Conservation (phyloP, 2,888 invertebrate species). For the Drosophila monieri region DNA sequence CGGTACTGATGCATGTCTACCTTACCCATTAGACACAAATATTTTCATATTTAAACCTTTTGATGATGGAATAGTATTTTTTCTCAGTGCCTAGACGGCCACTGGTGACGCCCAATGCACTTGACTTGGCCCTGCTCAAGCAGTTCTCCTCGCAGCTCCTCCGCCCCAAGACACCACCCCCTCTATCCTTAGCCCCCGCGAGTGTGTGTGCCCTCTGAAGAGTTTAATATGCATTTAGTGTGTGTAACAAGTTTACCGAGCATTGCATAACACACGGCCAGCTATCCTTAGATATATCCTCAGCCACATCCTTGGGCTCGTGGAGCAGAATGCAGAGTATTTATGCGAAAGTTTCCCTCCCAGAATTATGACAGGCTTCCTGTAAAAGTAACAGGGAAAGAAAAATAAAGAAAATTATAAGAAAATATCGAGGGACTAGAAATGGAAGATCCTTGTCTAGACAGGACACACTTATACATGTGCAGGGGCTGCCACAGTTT, state of each 20-base stretch:
- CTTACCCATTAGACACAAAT: too few species aligned
- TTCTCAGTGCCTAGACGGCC: conserved; percentile 12
- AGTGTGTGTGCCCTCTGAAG: conserved; percentile 49
- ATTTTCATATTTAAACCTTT: too few species aligned
- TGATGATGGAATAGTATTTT: background rate
- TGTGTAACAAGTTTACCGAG: conserved; percentile 70
- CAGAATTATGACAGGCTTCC: conserved; percentile 15
- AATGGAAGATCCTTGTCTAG: conserved; percentile 31
- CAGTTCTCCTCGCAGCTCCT: conserved; percentile 30
- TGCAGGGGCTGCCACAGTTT: conserved; percentile 2
- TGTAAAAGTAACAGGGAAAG: background rate
- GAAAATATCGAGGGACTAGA: background rate
- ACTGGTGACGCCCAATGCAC: conserved; percentile 56
- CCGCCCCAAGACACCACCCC: background rate
- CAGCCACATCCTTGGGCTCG: conserved; percentile 21
- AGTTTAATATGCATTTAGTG: conserved; percentile 78
- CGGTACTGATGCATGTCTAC: too few species aligned
- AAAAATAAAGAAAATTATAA: background rate
- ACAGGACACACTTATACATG: background rate
- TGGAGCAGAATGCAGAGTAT: conserved; percentile 9
- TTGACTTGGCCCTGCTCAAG: conserved; percentile 73
- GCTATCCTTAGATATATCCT: conserved; percentile 4
- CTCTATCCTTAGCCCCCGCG: background rate
- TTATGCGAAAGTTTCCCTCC: conserved; percentile 29
- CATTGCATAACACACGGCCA: conserved; percentile 52